Base-by-base conservation (phyloP, 2,888 invertebrate genomes). In the Melanostoma scalare region DNA sequence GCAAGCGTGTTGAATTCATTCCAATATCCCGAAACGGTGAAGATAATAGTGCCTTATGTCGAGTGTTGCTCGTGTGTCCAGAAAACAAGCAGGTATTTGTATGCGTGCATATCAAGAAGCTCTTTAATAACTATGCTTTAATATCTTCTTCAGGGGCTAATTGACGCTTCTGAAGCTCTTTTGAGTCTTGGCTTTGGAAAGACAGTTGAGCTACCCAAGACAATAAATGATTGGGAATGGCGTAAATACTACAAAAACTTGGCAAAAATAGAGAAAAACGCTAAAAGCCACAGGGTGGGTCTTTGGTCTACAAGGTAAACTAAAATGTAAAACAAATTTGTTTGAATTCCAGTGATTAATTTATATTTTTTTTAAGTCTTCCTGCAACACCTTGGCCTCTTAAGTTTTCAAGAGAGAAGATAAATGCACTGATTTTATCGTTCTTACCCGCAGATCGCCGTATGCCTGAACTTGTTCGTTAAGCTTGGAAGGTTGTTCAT, bases 31-130 rank as follows among this genome's bases (percentile, higher is more conserved):
- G 89, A 58, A 85, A 88, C 36, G 89, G 87, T 48, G 87, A 89
- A 0, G 88, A 89, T 58, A 89, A 92, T 50, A 92, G 88, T 86
- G 89, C 92, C 20, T 89, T 91, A 30, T 93, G 92, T 50, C 91
- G 91, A 84, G 87, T 92, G 1, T 89, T 88, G 42, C 86, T 92
- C 72, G 87, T 90, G 6, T 90, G 92, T 86, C 89, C 90, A 40
- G 89, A 85, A 33, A 86, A 89, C 87, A 90, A 90, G 85, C 82
- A 85, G 79, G 87, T 87, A 74, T 4, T 3, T 20, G 20, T 20
- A 20, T 1, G 20, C 20, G 20, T 20, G 20, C 20, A 20, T 20
- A 20, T 20, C 20, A 20, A 20, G 1, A 20, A 20, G 20, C 20
- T 1, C 20, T 20, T 20, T 20, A 20, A 20, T 20, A 20, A 20